These are phyloP conservation scores for Orchesella cincta DNA, from an alignment of 1,140 invertebrate genomes.

Conservation along the genomic window DNA sequence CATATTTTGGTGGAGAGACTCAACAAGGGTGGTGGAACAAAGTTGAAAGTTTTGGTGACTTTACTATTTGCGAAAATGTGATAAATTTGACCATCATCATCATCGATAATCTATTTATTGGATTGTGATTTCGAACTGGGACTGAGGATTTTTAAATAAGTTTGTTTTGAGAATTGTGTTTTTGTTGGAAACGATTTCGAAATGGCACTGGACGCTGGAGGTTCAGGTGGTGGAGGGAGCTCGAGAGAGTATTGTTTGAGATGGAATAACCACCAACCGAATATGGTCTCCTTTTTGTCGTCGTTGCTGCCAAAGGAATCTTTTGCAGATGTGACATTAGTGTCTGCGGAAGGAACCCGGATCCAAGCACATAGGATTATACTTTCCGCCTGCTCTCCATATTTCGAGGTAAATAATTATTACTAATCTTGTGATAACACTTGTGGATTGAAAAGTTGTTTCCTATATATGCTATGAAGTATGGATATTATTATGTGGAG, in stretches of 20 bases:
- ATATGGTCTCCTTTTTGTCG: constrained; percentile 83
- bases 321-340: constrained; percentile 81
- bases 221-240: not conserved
- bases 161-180: no score
- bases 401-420: constrained; percentile 69
- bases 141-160: no score
- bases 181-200: not conserved
- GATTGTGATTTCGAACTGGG: no score
- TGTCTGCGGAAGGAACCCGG: constrained; percentile 78
- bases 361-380: constrained; percentile 84
- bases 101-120: no score
- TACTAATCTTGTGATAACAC: not conserved
- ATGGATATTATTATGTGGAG: no score
- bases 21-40: no score
- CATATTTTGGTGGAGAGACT: no score
- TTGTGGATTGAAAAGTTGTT: no score
- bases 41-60: no score
- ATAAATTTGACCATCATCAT: no score
- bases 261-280: constrained; percentile 87
- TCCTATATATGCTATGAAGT: no score
- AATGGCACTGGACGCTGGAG: not conserved
- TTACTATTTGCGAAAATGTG: no score
- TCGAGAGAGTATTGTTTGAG: constrained; percentile 71
- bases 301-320: constrained; percentile 75
- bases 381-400: constrained; percentile 80